phyloP scores from a whole-genome alignment of 2,113 vertebrate genomes.

The Agapornis roseicollis region DNA sequence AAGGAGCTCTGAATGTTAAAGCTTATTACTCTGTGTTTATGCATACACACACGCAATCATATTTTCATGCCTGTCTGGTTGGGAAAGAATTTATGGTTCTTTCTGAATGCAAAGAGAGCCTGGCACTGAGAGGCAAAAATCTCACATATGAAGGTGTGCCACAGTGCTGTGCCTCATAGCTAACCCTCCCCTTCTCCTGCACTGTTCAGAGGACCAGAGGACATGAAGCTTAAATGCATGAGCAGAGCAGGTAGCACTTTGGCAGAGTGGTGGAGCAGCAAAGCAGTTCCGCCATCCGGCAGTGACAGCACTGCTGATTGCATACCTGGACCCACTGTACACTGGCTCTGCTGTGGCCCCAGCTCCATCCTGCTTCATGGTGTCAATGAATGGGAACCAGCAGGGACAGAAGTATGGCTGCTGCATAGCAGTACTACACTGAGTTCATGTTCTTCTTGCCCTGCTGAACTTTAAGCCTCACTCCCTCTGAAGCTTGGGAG shows the following conservation, averaged over 20 bases:
- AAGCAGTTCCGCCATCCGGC: fast-evolving
- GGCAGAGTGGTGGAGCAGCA: neutral
- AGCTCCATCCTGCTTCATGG: fast-evolving
- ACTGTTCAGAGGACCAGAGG: neutral
- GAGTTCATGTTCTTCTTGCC: neutral
- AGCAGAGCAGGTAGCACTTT: neutral
- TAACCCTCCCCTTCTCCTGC: neutral
- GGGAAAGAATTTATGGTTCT: neutral
- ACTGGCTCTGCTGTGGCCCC: fast-evolving
- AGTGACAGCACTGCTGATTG: neutral
- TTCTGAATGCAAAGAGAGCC: neutral
- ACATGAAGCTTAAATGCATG: fast-evolving
- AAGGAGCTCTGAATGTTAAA: neutral
- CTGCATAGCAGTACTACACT: fast-evolving
- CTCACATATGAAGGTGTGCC: neutral
- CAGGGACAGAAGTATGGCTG: neutral
- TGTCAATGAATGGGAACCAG: neutral
- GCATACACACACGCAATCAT: fast-evolving
- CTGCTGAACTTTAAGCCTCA: neutral
- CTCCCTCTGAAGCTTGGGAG: neutral
- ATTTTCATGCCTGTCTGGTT: neutral
- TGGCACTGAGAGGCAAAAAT: neutral
- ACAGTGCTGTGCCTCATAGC: neutral
- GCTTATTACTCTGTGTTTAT: neutral
- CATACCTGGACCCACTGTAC: neutral